Evolutionary conservation across 2,113 vertebrate genomes (phyloP).

Genomic region (Aplodontia rufa): DNA sequence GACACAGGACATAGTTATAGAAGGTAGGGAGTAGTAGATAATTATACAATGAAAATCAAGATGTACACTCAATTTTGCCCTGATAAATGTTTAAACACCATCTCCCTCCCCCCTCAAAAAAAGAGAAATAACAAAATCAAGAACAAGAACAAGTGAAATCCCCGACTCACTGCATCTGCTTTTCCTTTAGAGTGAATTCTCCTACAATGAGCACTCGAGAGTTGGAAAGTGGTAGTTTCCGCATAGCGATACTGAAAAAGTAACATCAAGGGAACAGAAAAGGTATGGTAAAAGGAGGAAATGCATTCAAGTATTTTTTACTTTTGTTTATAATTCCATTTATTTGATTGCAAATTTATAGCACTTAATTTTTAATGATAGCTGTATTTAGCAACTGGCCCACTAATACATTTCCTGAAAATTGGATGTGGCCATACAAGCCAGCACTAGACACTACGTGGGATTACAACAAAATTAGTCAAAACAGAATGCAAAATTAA

Average conservation of each 20-base stretch:
- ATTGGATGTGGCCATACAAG: neutral
- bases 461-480: neutral
- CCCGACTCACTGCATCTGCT: neutral
- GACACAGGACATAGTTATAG: neutral
- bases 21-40: neutral
- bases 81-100: neutral
- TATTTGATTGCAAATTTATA: neutral
- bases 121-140: too few species aligned
- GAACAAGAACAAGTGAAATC: neutral
- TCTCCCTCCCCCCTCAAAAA: rapidly evolving
- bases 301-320: neutral
- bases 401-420: neutral
- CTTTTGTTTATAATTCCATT: constrained; percentile 8
- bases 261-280: neutral
- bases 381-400: neutral
- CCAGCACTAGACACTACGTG: rapidly evolving
- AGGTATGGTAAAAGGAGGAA: neutral
- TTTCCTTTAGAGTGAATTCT: neutral
- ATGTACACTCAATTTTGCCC: neutral
- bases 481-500: neutral
- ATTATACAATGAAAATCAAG: neutral
- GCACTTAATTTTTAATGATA: constrained; percentile 25
- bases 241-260: too few species aligned
- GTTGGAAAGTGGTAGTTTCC: neutral
- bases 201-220: neutral